phyloP scores from a whole-genome alignment of 1,140 invertebrate genomes.

The Papilio polyxenes region DNA sequence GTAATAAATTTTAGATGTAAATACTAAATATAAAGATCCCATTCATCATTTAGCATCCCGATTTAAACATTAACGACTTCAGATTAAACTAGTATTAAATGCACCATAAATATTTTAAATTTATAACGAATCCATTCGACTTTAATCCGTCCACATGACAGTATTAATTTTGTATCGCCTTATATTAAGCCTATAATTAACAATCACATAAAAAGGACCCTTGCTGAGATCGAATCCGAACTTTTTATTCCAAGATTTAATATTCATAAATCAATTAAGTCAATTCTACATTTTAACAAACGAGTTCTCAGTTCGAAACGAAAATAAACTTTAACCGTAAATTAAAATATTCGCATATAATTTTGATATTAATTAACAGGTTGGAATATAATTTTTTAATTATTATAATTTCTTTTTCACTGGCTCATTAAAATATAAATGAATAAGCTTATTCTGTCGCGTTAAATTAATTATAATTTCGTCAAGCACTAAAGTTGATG shows the following conservation, averaged over 20 bases:
- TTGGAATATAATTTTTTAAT: constrained; percentile 3
- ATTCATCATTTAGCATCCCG: constrained; percentile 39
- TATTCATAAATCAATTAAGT: constrained; percentile 59
- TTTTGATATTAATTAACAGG: background rate
- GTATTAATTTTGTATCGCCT: constrained; percentile 70
- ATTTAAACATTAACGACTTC: constrained; percentile 49
- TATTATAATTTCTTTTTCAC: background rate
- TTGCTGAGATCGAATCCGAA: constrained; percentile 53
- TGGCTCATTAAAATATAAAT: background rate
- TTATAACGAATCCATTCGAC: constrained; percentile 69
- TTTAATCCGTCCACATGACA: constrained; percentile 64
- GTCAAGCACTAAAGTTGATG: background rate
- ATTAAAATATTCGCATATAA: constrained; percentile 14
- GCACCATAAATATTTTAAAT: constrained; percentile 72
- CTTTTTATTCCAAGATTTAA: constrained; percentile 62
- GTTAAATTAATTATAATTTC: constrained; percentile 7
- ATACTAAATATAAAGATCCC: constrained; percentile 26
- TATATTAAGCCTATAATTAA: constrained; percentile 76
- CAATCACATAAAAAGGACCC: constrained; percentile 65
- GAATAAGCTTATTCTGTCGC: background rate
- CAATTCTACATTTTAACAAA: constrained; percentile 38
- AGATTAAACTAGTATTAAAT: constrained; percentile 69
- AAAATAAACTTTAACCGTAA: background rate
- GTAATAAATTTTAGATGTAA: constrained; percentile 14
- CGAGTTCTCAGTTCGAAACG: background rate